Base-by-base conservation (phyloP, 2,888 invertebrate genomes). In the Autographa gamma region DNA sequence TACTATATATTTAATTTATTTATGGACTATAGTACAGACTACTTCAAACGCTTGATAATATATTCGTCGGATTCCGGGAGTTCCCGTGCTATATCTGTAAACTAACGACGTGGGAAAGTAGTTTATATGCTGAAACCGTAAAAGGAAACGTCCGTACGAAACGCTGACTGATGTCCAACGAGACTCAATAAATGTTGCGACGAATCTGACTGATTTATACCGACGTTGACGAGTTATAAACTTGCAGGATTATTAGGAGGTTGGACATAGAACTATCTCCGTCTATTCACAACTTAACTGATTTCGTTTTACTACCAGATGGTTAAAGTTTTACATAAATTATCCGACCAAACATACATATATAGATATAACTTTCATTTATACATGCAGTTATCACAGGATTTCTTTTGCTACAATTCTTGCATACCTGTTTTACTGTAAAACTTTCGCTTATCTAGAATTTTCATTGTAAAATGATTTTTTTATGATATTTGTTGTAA, bases 81-180 rank as follows among this genome's bases (percentile, higher is more conserved):
- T 71, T 74, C 76, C 63, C 76, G 80, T 60, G 65, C 1, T 19
- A 11, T 43, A 18, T 18, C 19, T 32, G 54, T 59, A 41, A 62
- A 43, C 59, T 56, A 25, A 54, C 8, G 68, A 0, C 76, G 73
- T 71, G 77, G 74, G 77, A 73, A 77, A 54, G 66, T 63, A 56
- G 66, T 80, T 71, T 48, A 65, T 58, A 81, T 74, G 66, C 65
- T 34, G 41, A 56, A 75, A 75, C 66, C 73, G 72, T 75, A 75
- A 77, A 59, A 68, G 77, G 76, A 77, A 77, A 68, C 66, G 63
- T 79, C 72, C 34, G 66, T 31, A 9, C 14, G n/a, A 34, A 43
- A 43, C 52, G 58, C 64, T 62, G 66, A 74, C 59, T 59, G 34
- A 74, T 67, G 69, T 41, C 25, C 19, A 6, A 14, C 25, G 14